phyloP scores from a whole-genome alignment of 2,888 invertebrate species.

The Epicampocera succincta region DNA sequence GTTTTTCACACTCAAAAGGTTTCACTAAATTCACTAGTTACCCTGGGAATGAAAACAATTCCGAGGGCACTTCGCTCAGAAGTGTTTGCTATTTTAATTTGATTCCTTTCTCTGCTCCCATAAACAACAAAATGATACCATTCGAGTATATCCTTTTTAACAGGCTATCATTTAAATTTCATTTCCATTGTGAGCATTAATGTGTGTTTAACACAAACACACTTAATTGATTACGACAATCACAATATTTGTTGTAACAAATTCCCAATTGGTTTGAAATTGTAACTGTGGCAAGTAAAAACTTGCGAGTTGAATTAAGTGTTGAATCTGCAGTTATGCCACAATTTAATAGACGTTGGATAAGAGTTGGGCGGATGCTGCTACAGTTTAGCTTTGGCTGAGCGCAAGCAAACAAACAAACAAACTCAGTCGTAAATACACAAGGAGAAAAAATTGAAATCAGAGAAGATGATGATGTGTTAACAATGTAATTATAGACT shows the following conservation, averaged over 20 bases:
- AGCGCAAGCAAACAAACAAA: slow-evolving; percentile 25
- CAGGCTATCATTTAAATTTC: slow-evolving; percentile 58
- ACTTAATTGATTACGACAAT: slow-evolving; percentile 73
- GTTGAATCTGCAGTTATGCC: slow-evolving; percentile 31
- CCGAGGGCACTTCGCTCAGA: no score
- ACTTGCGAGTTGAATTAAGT: slow-evolving; percentile 16
- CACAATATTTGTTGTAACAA: slow-evolving; percentile 77
- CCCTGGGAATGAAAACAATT: no score
- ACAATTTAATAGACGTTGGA: slow-evolving; percentile 34
- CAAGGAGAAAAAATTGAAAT: slow-evolving; percentile 47
- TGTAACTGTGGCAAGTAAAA: slow-evolving; percentile 53
- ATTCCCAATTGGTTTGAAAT: slow-evolving; percentile 78
- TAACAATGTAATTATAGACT: slow-evolving; percentile 80
- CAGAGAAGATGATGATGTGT: slow-evolving; percentile 77
- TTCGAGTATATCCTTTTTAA: slow-evolving; percentile 24
- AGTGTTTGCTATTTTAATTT: background rate
- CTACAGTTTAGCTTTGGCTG: slow-evolving; percentile 40
- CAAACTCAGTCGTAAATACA: background rate
- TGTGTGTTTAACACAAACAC: slow-evolving; percentile 54
- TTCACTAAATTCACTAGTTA: no score
- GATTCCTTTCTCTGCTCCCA: background rate
- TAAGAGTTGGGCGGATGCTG: slow-evolving; percentile 50
- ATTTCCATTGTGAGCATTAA: slow-evolving; percentile 37
- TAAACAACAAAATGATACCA: slow-evolving; percentile 23
- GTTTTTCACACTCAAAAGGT: no score